Evolutionary conservation across 1,140 invertebrate species (phyloP), one percentile per base, ranked within the genome.

Genomic region (Zaprionus capensis): DNA sequence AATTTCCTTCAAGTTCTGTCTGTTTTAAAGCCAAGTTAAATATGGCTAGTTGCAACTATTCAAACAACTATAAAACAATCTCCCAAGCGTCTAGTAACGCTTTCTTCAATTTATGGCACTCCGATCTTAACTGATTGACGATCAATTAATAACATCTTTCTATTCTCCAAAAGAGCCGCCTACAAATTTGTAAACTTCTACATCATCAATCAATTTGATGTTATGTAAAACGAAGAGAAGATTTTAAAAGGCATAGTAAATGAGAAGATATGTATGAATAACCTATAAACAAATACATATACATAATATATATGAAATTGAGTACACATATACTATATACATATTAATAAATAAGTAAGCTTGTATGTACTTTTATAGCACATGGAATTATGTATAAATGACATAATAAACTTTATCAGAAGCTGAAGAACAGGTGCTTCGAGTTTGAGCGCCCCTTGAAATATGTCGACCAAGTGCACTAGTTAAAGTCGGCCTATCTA

Each of bases 131-230:
- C 14, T n/a, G 24, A 56, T 31, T 28, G 24, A n/a, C 4, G 44
- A 68, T 59, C 56, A 68, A 68, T 68, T 51, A 24, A 49, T 24
- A 59, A 68, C 11, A 22, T 36, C 15, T 46, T 17, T 22, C 31
- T 59, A 51, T 14, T 61, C 15, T 68, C 15, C 2, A 17, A 46
- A 22, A n/a, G 17, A n/a, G 4, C 46, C 24, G 64, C 28, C 63
- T 31, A 36, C 71, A 12, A 61, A 59, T 68, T 22, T 59, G 44
- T 2, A 5, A 17, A 59, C 56, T 34, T 49, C 41, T n/a, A 31
- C 44, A 68, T 4, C 55, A 74, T 74, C 71, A 74, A 70, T 74
- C 66, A 74, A 34, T 11, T 22, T 28, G 14, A 46, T 38, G 24
- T 61, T 55, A 26, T 22, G 41, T 28, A n/a, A 51, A 58, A 34